Conservation (phyloP, 2,113 vertebrate genomes). For the Actinemys pallida region DNA sequence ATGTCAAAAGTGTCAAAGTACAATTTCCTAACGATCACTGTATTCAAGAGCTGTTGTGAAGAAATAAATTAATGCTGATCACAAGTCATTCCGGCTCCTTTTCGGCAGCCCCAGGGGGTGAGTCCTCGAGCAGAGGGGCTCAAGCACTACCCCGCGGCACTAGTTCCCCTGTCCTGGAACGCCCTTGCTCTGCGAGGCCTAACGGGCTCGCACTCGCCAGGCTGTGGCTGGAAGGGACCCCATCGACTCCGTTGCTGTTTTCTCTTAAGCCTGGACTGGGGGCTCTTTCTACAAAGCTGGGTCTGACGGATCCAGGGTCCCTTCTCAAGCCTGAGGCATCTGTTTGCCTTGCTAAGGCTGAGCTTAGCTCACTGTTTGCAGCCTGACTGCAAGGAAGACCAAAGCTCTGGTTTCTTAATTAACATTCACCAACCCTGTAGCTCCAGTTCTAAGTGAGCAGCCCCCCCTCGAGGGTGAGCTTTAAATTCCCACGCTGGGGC, state of each 20-base stretch:
- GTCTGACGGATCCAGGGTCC: neutral
- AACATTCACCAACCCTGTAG: rapidly evolving
- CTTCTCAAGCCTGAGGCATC: too few species aligned
- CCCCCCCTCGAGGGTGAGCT: neutral
- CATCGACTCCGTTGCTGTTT: neutral
- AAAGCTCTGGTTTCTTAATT: neutral
- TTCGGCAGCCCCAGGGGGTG: rapidly evolving
- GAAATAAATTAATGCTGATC: conserved; percentile 72
- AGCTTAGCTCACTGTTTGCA: neutral
- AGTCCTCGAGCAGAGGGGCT: neutral
- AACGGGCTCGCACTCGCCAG: too few species aligned
- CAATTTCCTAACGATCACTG: conserved; percentile 72
- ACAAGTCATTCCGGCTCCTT: neutral
- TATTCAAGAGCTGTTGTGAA: conserved; percentile 75
- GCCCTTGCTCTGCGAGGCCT: neutral
- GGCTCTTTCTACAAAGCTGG: neutral
- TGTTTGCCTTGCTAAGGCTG: neutral
- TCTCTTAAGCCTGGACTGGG: neutral
- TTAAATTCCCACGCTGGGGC: neutral
- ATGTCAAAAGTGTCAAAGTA: conserved; percentile 76
- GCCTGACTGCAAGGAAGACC: neutral
- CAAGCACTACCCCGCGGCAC: neutral
- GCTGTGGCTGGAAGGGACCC: neutral
- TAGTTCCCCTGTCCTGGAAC: too few species aligned
- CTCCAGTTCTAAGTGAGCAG: neutral